A percentile compares a stretch with the other conserved stretches of the same genome.
Conservation (phyloP, 2,113 vertebrate genomes). For the Xyliphius kryptos region DNA sequence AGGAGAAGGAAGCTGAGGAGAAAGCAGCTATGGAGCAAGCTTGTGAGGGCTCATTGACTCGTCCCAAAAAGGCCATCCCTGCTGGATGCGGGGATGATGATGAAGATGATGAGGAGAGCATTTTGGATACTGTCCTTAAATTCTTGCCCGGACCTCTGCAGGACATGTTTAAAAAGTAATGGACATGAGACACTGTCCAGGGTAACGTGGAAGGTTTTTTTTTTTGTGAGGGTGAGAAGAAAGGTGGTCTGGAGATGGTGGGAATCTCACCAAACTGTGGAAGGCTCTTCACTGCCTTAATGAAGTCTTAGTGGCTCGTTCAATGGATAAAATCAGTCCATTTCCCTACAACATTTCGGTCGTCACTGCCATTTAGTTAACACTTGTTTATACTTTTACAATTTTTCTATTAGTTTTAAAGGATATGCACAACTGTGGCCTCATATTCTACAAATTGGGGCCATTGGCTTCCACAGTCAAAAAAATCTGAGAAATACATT, state of each 20-base stretch:
- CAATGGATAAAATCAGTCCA: slow-evolving; percentile 39
- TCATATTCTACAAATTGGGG: slow-evolving; percentile 20
- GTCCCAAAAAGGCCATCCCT: slow-evolving; percentile 93
- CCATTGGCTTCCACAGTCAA: slow-evolving; percentile 16
- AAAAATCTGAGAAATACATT: neutral
- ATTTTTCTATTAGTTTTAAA: slow-evolving; percentile 39
- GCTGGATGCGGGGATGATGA: slow-evolving; percentile 89
- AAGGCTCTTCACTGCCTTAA: slow-evolving; percentile 56
- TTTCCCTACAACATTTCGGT: slow-evolving; percentile 33
- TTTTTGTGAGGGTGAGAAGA: neutral
- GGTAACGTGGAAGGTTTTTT: slow-evolving; percentile 27
- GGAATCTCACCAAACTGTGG: slow-evolving; percentile 50
- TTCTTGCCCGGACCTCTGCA: slow-evolving; percentile 93
- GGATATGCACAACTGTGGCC: slow-evolving; percentile 35
- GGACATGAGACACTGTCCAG: slow-evolving; percentile 25
- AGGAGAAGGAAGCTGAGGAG: slow-evolving; percentile 96
- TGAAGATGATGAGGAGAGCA: slow-evolving; percentile 93
- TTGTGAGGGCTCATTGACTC: slow-evolving; percentile 90
- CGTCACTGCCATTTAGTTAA: slow-evolving; percentile 47
- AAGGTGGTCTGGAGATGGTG: slow-evolving; percentile 13
- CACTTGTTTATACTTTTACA: slow-evolving; percentile 43
- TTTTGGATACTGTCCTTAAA: slow-evolving; percentile 97
- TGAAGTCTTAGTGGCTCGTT: slow-evolving; percentile 41
- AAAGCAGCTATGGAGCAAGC: slow-evolving; percentile 95
- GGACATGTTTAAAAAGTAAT: slow-evolving; percentile 99